A percentile compares a stretch with the other conserved stretches of the same genome.
Evolutionary conservation across 2,888 invertebrate species (phyloP).

Genomic region (Hemicrepidius hirtus): DNA sequence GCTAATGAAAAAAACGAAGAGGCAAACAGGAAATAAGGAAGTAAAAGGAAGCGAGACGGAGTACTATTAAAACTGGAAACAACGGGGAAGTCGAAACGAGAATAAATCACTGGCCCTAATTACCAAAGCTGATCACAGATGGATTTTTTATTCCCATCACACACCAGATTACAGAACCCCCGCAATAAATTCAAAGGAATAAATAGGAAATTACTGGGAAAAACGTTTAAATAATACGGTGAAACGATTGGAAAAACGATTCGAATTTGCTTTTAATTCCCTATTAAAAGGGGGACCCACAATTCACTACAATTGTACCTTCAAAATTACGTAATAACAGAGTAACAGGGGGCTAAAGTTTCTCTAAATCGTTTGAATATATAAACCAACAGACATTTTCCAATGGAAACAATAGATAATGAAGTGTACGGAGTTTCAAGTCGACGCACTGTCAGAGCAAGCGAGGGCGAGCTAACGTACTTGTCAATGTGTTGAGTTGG

Average conservation of each 20-base stretch:
- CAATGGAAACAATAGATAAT: too few species aligned
- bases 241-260: background rate
- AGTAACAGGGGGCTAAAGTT: too few species aligned
- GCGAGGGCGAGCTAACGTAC: too few species aligned
- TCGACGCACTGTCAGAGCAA: too few species aligned
- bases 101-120: conserved; percentile 52
- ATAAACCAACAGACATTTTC: too few species aligned
- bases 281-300: too few species aligned
- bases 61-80: conserved; percentile 11
- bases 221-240: conserved; percentile 24
- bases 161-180: conserved; percentile 23
- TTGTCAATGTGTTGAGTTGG: too few species aligned
- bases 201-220: conserved; percentile 29
- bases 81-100: conserved; percentile 25
- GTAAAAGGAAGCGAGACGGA: conserved; percentile 14
- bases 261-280: background rate
- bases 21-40: conserved; percentile 19
- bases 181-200: conserved; percentile 32
- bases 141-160: conserved; percentile 49
- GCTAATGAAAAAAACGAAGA: conserved; percentile 22
- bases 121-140: conserved; percentile 52
- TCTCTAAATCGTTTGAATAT: too few species aligned
- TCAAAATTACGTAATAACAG: too few species aligned
- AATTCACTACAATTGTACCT: too few species aligned
- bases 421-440: too few species aligned